Base-by-base conservation (phyloP, 2,888 invertebrate species). In the Lycophotia porphyrea region DNA sequence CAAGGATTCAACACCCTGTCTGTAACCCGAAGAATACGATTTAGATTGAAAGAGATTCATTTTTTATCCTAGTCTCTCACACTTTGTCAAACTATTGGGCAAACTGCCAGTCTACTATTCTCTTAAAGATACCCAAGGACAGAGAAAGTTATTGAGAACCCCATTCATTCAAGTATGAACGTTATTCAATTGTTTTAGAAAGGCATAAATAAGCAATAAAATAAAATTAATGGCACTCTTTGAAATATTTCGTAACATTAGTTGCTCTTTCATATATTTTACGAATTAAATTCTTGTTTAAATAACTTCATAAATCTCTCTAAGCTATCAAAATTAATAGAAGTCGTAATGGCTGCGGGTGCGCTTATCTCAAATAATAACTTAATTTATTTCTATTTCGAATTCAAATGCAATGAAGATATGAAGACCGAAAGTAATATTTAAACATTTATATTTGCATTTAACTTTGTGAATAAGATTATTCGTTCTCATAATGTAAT, bases 281-380 rank as follows among this genome's bases (percentile, higher is more conserved):
- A 36, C 7, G 21, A 58, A 82, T 66, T 68, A 36, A 68, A 55
- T 61, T 79, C 66, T 58, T 47, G 69, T 84, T 31, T 74, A 64
- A 70, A 71, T 78, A 47, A 71, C 60, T 84, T 68, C 52, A 64
- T 80, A 80, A 71, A 74, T 81, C 84, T 70, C 63, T 60, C 34
- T 64, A 68, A 68, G 73, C 74, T 60, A 71, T 64, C 47, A 55
- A 68, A 74, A 49, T 84, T 80, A 80, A 81, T 84, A 74, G 67
- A 58, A 74, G 49, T n/a, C 58, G 42, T 74, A 70, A 81, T 74
- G 61, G 66, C 69, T 63, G 66, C 34, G 55, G 80, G 58, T 72
- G 42, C 34, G 63, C 69, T 81, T 84, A 84, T 81, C 81, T 84
- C 58, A 58, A 79, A 79, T 60, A 70, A 79, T 58, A 63, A 58